Evolutionary conservation across 2,113 vertebrate genomes (phyloP), one percentile per base, ranked within the genome.

Genomic region (Platichthys stellatus): DNA sequence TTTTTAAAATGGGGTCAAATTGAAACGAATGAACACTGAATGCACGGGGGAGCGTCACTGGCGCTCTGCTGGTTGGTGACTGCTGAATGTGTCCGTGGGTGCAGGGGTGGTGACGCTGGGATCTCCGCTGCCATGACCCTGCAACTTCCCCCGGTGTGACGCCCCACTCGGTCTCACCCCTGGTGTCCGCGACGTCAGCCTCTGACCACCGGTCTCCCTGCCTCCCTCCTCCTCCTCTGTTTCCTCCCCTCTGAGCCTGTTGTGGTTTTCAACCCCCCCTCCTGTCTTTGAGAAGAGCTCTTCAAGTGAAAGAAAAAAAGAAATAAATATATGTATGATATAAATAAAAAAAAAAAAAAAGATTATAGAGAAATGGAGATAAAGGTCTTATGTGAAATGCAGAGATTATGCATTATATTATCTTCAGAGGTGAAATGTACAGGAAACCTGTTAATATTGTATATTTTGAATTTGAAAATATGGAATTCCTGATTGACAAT

Each of bases 371-470:
- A 78, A 81, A 75, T 72, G 51, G 53, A 81, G 75, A 78, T 72
- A 60, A 74, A 71, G 35, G 63, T 87, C 71, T 75, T 71, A 75
- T 76, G 77, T 59, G 73, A 91, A 78, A 92, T 90, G 90, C 89
- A 87, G 82, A 86, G 43, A 87, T 86, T 87, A 86, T 68, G 77
- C 94, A 92, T 84, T 81, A 21, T 82, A 26, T 74, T 92, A 87
- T 65, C 47, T 54, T 71, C 87, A 64, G 80, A 80, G 61, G 91
- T 92, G 93, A 94, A 95, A 91, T 93, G 93, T 95, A 93, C 89
- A 93, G 90, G 68, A 88, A 87, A 80, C 92, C 82, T 97, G 95
- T 98, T 95, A 95, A 98, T 97, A 97, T 95, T 98, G 96, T 98
- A 97, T 90, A 98, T 97, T 92, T 95, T 94, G 92, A 88, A 93